Evolutionary conservation across 2,797 vertebrate species (phyloP), one percentile per base, ranked within the genome.

Genomic region (Carcharodon carcharias): DNA sequence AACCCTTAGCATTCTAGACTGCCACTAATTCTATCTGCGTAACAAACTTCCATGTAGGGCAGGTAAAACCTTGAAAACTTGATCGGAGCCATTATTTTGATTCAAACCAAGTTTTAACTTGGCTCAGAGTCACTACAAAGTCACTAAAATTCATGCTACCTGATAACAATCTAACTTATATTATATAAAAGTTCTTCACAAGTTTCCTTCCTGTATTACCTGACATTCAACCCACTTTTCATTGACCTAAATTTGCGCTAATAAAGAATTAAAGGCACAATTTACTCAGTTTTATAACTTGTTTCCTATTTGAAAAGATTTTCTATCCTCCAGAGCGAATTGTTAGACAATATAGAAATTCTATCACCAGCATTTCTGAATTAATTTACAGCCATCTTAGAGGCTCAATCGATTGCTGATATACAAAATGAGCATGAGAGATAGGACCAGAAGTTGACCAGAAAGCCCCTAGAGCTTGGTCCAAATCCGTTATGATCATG

Each of bases 221-320:
- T 93, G 61, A 93, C 91, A 45, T 67, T 93, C 91, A 93, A 93
- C 91, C 91, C n/a, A 93, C n/a, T 93, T 93, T 93, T 93, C n/a
- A 93, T 93, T 93, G 91, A 65, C 91, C 91, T 93, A 65, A 67
- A 45, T 93, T 67, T 93, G 61, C 65, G n/a, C 18, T 67, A 40
- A 67, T 93, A 85, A 85, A 85, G 91, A 67, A 67, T 45, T 93
- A 93, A 65, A 93, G 91, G 61, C 91, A 93, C 63, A 67, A 65
- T 28, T 45, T 65, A 11, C n/a, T 67, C 91, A 45, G 1, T 67
- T 91, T 93, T 67, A 45, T 6, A 26, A 12, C 21, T 45, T 40
- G n/a, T 45, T 40, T 93, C n/a, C 91, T 28, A 7, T 67, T 92
- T 18, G 35, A 92, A 92, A 40, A 65, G 35, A 50, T 50, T 50